Evolutionary conservation across 2,888 invertebrate genomes (phyloP).

Genomic region (Panopea generosa): DNA sequence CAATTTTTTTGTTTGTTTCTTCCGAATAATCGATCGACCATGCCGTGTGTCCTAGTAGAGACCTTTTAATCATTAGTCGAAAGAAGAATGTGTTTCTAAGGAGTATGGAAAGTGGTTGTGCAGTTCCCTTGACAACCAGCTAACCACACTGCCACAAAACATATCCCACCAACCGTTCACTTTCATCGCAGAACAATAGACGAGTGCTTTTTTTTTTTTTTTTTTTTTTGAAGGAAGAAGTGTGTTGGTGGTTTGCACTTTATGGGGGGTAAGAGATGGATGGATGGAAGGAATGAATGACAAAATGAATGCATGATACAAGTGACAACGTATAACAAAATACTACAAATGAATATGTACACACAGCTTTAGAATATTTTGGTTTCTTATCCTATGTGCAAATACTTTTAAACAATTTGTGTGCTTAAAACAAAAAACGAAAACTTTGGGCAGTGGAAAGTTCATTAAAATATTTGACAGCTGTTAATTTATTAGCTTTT

Average conservation of each 20-base stretch:
- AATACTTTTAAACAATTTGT: too few species aligned
- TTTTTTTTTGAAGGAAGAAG: background rate
- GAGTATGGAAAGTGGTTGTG: constrained; percentile 99
- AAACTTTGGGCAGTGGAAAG: too few species aligned
- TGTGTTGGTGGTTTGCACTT: too few species aligned
- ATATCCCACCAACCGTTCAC: constrained; percentile 61
- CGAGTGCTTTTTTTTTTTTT: background rate
- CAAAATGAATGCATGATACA: constrained; percentile 70
- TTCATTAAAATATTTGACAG: too few species aligned
- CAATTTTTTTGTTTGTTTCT: too few species aligned
- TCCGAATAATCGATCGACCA: too few species aligned
- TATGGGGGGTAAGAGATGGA: constrained; percentile 55
- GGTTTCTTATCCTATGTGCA: background rate
- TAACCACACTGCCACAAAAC: constrained; percentile 99
- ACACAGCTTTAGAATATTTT: constrained; percentile 6
- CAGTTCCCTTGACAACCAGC: constrained; percentile 94
- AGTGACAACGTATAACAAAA: constrained; percentile 44
- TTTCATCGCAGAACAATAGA: constrained; percentile 6
- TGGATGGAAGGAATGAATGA: constrained; percentile 72
- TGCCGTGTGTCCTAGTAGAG: too few species aligned
- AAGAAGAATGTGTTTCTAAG: constrained; percentile 85
- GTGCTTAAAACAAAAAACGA: too few species aligned
- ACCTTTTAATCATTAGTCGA: constrained; percentile 24
- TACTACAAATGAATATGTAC: background rate
- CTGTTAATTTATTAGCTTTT: too few species aligned